Conservation (phyloP, 1,140 invertebrate genomes). For the Marisa cornuarietis region DNA sequence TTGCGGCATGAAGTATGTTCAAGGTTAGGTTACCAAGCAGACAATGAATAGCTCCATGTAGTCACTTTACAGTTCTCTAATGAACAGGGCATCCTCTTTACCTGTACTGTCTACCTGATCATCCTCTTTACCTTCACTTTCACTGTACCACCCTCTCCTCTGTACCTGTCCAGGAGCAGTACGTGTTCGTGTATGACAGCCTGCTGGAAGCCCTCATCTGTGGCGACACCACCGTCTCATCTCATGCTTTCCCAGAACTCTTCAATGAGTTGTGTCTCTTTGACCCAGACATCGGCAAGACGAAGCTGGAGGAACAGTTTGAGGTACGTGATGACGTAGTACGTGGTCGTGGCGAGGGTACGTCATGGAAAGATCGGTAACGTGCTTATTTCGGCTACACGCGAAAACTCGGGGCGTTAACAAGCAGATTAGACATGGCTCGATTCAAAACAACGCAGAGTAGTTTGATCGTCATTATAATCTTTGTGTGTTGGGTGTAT, state of each 20-base stretch:
- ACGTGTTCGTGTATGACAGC: constrained; percentile 96
- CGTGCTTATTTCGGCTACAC: no score
- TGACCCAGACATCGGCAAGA: constrained; percentile 52
- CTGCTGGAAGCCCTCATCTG: constrained; percentile 92
- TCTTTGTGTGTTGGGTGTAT: not conserved
- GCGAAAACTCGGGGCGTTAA: no score
- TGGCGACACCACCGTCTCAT: constrained; percentile 78
- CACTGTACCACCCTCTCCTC: not conserved
- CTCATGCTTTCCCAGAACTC: constrained; percentile 41
- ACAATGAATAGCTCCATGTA: no score
- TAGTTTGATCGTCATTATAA: not conserved
- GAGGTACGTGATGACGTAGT: constrained; percentile 36
- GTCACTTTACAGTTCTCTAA: no score
- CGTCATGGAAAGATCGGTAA: no score
- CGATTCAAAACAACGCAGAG: not conserved
- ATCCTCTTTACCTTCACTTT: no score
- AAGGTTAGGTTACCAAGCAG: no score
- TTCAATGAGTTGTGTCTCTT: constrained; percentile 52
- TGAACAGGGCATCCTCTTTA: no score
- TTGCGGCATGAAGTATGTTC: no score
- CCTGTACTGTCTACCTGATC: no score
- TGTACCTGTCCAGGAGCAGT: constrained; percentile 78
- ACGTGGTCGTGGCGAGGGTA: no score
- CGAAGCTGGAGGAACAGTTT: constrained; percentile 59
- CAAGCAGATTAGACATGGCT: not conserved